Conservation (phyloP, 92 coral and sea anemone species). For the Actinernus sp. region DNA sequence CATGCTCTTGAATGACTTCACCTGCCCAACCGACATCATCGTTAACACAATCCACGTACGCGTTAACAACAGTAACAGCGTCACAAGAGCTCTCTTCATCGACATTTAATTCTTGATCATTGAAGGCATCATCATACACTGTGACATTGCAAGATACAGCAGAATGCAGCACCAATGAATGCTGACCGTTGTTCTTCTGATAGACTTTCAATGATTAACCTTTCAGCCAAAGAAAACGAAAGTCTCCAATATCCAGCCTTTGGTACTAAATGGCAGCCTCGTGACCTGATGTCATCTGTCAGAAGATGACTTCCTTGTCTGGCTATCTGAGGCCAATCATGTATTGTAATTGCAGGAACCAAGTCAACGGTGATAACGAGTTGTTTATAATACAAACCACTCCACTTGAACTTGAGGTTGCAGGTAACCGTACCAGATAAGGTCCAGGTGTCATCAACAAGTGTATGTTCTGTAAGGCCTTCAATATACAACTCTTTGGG, state of each 20-base stretch:
- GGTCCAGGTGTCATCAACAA: slow-evolving; percentile 44
- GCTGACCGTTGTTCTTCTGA: slow-evolving; percentile 26
- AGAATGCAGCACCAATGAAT: slow-evolving; percentile 35
- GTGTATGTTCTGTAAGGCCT: slow-evolving; percentile 48
- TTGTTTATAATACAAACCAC: slow-evolving; percentile 50
- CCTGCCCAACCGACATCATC: no score
- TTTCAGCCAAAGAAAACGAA: slow-evolving; percentile 48
- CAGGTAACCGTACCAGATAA: slow-evolving; percentile 56
- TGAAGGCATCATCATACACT: slow-evolving; percentile 26
- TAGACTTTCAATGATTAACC: slow-evolving; percentile 30
- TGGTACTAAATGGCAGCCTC: slow-evolving; percentile 51
- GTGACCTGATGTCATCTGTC: slow-evolving; percentile 34
- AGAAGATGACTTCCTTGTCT: slow-evolving; percentile 11
- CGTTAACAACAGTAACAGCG: no score
- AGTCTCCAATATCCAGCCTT: slow-evolving; percentile 60
- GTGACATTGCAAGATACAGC: slow-evolving; percentile 40
- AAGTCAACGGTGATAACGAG: slow-evolving; percentile 43
- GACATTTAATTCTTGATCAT: no score
- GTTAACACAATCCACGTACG: no score
- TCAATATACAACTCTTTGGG: slow-evolving; percentile 29
- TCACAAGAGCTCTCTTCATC: no score
- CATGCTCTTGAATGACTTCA: no score
- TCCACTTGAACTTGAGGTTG: slow-evolving; percentile 41
- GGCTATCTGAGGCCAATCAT: slow-evolving; percentile 28
- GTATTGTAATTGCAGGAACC: slow-evolving; percentile 42